Base-by-base conservation (phyloP, 1,140 invertebrate genomes). In the Aphelinus atriplicis region DNA sequence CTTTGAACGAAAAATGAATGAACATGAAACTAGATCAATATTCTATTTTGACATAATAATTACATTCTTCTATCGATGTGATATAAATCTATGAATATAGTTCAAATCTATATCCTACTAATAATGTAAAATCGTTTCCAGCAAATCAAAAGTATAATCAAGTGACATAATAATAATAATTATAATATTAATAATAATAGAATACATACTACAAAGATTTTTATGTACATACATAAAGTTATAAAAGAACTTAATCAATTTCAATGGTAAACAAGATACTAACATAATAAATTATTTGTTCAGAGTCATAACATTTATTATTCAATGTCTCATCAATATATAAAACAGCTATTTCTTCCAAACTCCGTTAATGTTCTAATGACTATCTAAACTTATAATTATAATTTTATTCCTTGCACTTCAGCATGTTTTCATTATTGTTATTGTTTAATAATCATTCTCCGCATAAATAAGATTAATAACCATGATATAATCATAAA, bases 321-420 rank as follows among this genome's bases (percentile, higher is more conserved):
- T 73, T 73, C 60, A 65, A 65, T 73, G 64, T 66, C 51, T 73
- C 55, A 73, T 73, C 63, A 73, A 73, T 73, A 60, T 73, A 67
- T 73, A 67, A 67, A 73, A 73, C 56, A 73, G 26, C 71, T 73
- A 61, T 66, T 48, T 64, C 50, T 66, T 67, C 9, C 55, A 51
- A 73, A 66, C 56, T 67, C 71, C 53, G 4, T 67, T 67, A 73
- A 61, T 66, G 57, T 48, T 66, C 71, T 73, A 73, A 73, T 73
- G 71, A 73, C 71, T 73, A 73, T 73, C 26, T 73, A 73, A 57
- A 73, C 50, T 45, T 51, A 66, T 67, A 66, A 66, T 58, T 72
- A 64, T 26, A 73, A 65, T 73, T 66, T 51, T 73, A 61, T 67
- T 73, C 58, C 62, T 73, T 73, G 67, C 64, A 73, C 51, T 60